These are phyloP conservation scores for Gadopsis marmoratus DNA, from an alignment of 2,797 vertebrate species.

Conservation along the genomic window DNA sequence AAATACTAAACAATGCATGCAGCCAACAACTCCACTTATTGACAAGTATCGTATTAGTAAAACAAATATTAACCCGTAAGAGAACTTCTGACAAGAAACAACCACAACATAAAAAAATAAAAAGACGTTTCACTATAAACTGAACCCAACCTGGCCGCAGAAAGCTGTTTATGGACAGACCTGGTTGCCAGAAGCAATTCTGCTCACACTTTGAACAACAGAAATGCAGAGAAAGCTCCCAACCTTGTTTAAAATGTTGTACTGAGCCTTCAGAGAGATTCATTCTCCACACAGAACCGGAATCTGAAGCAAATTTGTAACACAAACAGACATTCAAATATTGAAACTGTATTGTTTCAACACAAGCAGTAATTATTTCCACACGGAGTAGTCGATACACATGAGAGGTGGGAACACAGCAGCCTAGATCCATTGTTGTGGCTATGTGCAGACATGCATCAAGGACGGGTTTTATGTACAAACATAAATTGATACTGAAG, in stretches of 20 bases:
- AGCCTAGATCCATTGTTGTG: conserved; percentile 10
- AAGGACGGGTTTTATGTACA: conserved; percentile 21
- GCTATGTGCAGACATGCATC: background rate
- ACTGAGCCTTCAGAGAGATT: conserved; percentile 1
- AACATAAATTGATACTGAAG: conserved; percentile 22
- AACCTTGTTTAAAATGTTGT: conserved; percentile 19
- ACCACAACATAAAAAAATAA: background rate
- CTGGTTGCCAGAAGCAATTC: conserved; percentile 31
- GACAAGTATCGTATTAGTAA: background rate
- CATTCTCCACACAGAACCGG: conserved; percentile 7
- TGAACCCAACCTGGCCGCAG: conserved; percentile 11
- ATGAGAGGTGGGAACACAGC: conserved; percentile 28
- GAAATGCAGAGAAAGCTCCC: conserved; percentile 4
- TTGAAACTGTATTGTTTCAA: conserved; percentile 18
- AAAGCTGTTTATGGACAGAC: conserved; percentile 16
- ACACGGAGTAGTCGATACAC: conserved; percentile 5
- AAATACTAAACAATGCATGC: background rate
- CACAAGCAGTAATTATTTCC: conserved; percentile 44
- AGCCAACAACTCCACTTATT: background rate
- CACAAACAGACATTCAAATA: conserved; percentile 25
- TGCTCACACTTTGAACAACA: conserved; percentile 23
- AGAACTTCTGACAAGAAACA: conserved; percentile 14
- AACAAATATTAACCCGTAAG: conserved; percentile 8
- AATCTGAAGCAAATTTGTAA: conserved; percentile 39
- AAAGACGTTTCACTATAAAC: background rate